Percentiles rank a stretch among this genome's conserved stretches.
Evolutionary conservation across 2,113 vertebrate species (phyloP).

Genomic region (Bos indicus): DNA sequence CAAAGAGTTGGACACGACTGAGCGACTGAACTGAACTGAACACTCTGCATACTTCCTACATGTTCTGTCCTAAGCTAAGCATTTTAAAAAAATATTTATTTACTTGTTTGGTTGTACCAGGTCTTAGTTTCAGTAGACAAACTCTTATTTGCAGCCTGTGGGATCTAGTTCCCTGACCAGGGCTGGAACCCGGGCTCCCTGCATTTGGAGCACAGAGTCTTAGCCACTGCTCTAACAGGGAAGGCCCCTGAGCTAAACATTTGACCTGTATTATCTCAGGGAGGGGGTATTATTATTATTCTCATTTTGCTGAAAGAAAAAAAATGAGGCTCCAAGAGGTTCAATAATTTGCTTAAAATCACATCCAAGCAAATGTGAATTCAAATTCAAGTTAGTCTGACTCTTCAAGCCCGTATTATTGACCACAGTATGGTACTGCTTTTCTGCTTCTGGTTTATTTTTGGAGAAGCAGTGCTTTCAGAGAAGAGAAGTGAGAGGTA

Average conservation of each 20-base stretch:
- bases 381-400: background rate
- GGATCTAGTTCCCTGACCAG: background rate
- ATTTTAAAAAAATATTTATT: background rate
- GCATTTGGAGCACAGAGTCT: background rate
- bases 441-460: slow-evolving; percentile 6
- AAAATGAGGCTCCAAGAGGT: background rate
- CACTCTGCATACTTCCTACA: background rate
- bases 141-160: background rate
- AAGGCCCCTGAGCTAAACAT: background rate
- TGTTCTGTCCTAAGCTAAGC: background rate
- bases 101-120: background rate
- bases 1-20: background rate
- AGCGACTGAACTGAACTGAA: background rate
- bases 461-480: background rate
- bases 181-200: background rate
- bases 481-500: background rate
- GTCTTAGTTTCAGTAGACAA: background rate
- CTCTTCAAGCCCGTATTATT: background rate
- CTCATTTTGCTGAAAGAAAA: background rate
- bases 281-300: background rate
- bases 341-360: background rate
- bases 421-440: no score
- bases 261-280: background rate
- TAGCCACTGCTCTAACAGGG: background rate
- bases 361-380: background rate